Evolutionary conservation across 2,797 vertebrate species (phyloP).

Genomic region (Liasis olivaceus): DNA sequence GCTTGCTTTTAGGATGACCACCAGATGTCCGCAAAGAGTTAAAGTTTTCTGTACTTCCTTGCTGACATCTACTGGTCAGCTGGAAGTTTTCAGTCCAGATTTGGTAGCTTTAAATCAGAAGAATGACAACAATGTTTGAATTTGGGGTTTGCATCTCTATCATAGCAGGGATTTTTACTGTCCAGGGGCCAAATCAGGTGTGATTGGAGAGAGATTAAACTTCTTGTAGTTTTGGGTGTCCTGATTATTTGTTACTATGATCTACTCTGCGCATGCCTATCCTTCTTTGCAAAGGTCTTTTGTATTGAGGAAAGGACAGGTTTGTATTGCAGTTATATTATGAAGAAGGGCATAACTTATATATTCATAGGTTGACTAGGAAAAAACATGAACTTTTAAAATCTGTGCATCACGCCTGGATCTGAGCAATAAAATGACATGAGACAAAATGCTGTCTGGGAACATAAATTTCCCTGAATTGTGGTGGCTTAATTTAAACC

Average conservation of each 20-base stretch:
- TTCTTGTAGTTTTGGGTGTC: neutral
- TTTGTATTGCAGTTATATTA: neutral
- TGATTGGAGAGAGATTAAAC: neutral
- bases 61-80: neutral
- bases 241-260: neutral
- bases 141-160: neutral
- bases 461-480: neutral
- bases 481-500: neutral
- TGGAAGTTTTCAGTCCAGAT: neutral
- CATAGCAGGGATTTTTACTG: neutral
- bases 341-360: neutral
- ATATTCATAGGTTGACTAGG: neutral
- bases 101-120: neutral
- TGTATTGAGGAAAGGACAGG: neutral
- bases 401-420: neutral
- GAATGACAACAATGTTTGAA: neutral
- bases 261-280: neutral
- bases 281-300: neutral
- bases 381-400: neutral
- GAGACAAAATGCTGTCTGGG: neutral
- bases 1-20: neutral
- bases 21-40: neutral
- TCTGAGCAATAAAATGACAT: neutral
- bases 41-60: neutral
- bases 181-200: neutral